Evolutionary conservation across 2,888 invertebrate species (phyloP).

Genomic region (Pterostichus madidus): DNA sequence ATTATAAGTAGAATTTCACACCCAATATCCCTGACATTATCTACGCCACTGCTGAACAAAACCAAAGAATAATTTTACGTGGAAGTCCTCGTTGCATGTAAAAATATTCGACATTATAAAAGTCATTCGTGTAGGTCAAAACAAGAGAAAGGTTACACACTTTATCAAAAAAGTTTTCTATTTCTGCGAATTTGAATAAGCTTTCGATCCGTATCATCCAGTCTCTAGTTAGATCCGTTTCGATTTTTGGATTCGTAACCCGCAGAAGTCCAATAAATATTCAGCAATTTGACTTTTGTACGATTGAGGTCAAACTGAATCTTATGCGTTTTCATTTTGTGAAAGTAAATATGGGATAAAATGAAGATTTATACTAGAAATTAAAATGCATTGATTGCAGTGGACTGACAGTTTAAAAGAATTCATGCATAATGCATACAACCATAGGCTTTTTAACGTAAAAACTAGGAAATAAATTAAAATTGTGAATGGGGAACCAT

Average conservation of each 20-base stretch:
- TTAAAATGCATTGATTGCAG: not conserved
- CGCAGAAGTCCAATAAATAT: not conserved
- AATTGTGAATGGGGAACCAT: too few species aligned
- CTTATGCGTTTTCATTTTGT: not conserved
- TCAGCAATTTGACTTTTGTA: not conserved
- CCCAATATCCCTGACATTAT: slow-evolving; percentile 26
- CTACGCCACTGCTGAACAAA: slow-evolving; percentile 13
- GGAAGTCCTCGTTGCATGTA: slow-evolving; percentile 44
- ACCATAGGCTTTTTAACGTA: not conserved
- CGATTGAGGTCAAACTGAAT: slow-evolving; percentile 10
- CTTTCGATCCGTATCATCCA: not conserved
- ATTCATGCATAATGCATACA: not conserved
- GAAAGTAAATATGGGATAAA: not conserved
- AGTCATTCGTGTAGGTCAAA: slow-evolving; percentile 41
- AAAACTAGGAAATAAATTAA: too few species aligned
- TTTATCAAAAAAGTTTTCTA: slow-evolving; percentile 50
- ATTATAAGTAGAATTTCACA: not conserved
- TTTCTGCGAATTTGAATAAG: slow-evolving; percentile 31
- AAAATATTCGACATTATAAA: slow-evolving; percentile 40
- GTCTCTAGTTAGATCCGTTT: not conserved
- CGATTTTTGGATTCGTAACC: not conserved
- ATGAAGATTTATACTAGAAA: not conserved
- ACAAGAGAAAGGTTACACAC: slow-evolving; percentile 43
- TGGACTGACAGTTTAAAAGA: not conserved
- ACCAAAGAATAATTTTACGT: slow-evolving; percentile 6